phyloP scores from a whole-genome alignment of 1,140 invertebrate species.

The Bombus turneri region DNA sequence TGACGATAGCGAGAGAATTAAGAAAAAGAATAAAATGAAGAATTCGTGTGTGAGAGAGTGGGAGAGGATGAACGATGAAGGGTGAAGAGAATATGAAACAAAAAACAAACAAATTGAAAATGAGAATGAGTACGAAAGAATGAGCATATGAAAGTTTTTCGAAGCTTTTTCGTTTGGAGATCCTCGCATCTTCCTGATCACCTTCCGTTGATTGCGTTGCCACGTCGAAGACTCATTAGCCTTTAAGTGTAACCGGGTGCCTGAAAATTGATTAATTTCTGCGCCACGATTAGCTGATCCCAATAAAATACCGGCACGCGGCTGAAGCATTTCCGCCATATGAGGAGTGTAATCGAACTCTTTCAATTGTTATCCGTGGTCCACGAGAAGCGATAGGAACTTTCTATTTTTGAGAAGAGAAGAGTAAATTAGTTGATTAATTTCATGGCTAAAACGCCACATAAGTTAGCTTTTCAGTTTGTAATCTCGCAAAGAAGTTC shows the following conservation, averaged over 20 bases:
- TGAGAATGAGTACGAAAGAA: conserved; percentile 8
- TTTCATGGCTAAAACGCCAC: neutral
- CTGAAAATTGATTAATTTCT: neutral
- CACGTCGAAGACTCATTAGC: conserved; percentile 32
- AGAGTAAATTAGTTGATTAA: neutral
- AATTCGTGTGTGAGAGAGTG: conserved; percentile 31
- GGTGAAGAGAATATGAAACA: conserved; percentile 26
- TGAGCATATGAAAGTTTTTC: conserved; percentile 23
- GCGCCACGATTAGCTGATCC: neutral
- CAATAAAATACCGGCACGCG: neutral
- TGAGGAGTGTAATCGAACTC: neutral
- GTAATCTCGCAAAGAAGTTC: neutral
- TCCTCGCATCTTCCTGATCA: conserved; percentile 38
- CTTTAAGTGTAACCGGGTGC: conserved; percentile 1
- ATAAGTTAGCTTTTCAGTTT: neutral
- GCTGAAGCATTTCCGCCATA: conserved; percentile 13
- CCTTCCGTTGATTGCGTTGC: conserved; percentile 43
- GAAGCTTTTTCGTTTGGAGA: neutral
- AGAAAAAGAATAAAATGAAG: conserved; percentile 14
- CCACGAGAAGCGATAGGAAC: conserved; percentile 3
- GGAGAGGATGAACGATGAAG: conserved; percentile 50
- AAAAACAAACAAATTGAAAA: conserved; percentile 2
- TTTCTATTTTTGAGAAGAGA: neutral
- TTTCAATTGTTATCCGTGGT: conserved; percentile 1
- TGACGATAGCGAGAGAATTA: conserved; percentile 42